Evolutionary conservation across 2,888 invertebrate genomes (phyloP).

Genomic region (Serrognathus titanus): DNA sequence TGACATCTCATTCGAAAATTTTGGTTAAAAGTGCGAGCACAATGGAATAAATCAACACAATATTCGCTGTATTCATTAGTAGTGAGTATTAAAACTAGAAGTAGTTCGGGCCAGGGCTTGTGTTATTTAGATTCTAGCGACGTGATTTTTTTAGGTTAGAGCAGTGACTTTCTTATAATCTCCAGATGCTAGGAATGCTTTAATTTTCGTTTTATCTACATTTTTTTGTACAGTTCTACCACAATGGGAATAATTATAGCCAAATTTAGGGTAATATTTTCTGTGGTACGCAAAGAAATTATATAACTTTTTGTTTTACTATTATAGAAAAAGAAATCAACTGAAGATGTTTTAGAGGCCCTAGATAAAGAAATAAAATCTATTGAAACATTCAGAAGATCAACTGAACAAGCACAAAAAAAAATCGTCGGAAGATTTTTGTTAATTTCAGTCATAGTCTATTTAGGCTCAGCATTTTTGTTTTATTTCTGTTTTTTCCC

Average conservation of each 20-base stretch:
- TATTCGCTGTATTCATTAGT: conserved; percentile 5
- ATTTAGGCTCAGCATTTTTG: conserved; percentile 66
- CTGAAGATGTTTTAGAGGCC: conserved; percentile 60
- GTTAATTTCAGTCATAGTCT: conserved; percentile 65
- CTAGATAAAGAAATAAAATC: conserved; percentile 76
- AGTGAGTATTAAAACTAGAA: conserved; percentile 7
- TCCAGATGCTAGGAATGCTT: conserved; percentile 9
- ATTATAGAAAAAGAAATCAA: conserved; percentile 57
- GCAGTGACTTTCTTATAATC: conserved; percentile 11
- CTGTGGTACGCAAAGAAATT: neutral
- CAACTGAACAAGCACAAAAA: conserved; percentile 78
- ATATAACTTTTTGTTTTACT: conserved; percentile 11
- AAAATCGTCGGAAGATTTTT: conserved; percentile 77
- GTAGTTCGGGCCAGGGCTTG: neutral
- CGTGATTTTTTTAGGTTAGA: conserved; percentile 14
- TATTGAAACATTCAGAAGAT: conserved; percentile 75
- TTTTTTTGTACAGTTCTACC: conserved; percentile 1
- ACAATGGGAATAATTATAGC: conserved; percentile 65
- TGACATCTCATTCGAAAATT: conserved; percentile 24
- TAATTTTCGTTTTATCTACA: neutral
- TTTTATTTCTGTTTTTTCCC: conserved; percentile 82
- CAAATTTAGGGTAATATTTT: conserved; percentile 61
- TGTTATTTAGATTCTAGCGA: neutral
- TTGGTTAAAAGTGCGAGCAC: conserved; percentile 16
- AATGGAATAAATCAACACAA: conserved; percentile 17